Evolutionary conservation across 2,888 invertebrate species (phyloP), one percentile per base, ranked within the genome.

Genomic region (Drymonia ruficornis): DNA sequence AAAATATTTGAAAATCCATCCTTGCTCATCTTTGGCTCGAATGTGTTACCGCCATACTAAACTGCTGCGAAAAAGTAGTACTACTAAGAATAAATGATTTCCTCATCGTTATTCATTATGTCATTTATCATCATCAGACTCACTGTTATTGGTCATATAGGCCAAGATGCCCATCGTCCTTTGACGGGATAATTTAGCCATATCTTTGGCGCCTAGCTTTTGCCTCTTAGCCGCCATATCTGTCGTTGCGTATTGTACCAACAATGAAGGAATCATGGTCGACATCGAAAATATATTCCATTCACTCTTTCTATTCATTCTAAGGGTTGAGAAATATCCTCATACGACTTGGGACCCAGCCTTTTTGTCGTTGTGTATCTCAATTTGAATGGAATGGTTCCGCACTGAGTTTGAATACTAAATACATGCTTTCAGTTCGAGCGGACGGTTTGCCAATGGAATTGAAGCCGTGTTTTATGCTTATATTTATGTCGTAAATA

Each of bases 391-490:
- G 72, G 76, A 67, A 64, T 60, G 65, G 70, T 64, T 66, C 62
- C 66, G 70, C 56, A 73, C 79, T 65, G 64, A 69, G 67, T 73
- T 72, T 75, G 81, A 79, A 82, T 82, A 76, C 75, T 76, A 78
- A 80, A 73, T 72, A 67, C 70, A 56, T 40, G 64, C 64, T 72
- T 63, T 70, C 61, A 63, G 67, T 61, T 55, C 31, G 44, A 50
- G 50, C 51, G 47, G 15, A 44, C 23, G 23, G 44, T 12, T 40
- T 40, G 28, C 28, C 45, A 45, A 28, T 28, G 18, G 28, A 15
- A 28, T 45, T 28, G 13, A 2, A 28, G 7, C 11, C 8, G 9
- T n/a, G 28, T 45, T 43, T 43, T 43, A 43, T 28, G 45, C 23
- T 45, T n/a, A 45, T 7, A 45, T 23, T 19, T 9, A 44, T 23